Conservation (phyloP, 2,113 vertebrate species). For the Tonatia bakeri region DNA sequence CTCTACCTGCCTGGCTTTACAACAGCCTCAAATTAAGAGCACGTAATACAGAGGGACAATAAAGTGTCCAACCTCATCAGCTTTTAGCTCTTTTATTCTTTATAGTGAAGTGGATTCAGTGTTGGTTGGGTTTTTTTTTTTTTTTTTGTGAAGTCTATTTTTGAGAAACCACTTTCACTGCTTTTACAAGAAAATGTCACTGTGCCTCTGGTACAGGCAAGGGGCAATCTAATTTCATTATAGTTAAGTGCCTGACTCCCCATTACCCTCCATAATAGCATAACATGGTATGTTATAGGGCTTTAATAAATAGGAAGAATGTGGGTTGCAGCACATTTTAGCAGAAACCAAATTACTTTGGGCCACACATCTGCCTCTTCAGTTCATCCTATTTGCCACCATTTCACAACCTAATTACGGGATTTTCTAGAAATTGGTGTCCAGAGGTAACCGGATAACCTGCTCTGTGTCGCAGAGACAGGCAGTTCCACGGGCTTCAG, state of each 20-base stretch:
- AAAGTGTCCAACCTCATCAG: conserved; percentile 69
- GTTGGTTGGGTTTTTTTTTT: too few species aligned
- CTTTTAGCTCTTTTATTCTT: conserved; percentile 72
- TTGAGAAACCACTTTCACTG: conserved; percentile 74
- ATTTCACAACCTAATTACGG: conserved; percentile 76
- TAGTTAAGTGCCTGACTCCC: conserved; percentile 77
- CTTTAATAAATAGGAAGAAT: conserved; percentile 80
- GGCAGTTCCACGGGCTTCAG: conserved; percentile 40
- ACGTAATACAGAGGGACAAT: conserved; percentile 43
- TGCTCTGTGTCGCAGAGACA: conserved; percentile 53
- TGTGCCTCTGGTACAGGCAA: conserved; percentile 61
- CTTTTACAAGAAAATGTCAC: conserved; percentile 76
- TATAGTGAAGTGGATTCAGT: conserved; percentile 64
- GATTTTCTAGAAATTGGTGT: conserved; percentile 71
- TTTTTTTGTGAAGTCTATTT: conserved; percentile 55
- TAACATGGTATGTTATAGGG: conserved; percentile 76
- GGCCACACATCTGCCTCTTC: conserved; percentile 73
- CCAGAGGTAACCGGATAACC: conserved; percentile 62
- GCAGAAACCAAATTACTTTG: conserved; percentile 78
- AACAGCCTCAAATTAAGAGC: conserved; percentile 66
- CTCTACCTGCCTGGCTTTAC: conserved; percentile 51
- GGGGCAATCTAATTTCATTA: conserved; percentile 79
- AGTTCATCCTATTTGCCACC: conserved; percentile 71
- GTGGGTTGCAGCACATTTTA: conserved; percentile 74
- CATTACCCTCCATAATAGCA: conserved; percentile 75